These are phyloP conservation scores for Iguana delicatissima DNA, from an alignment of 2,797 vertebrate species.

Conservation along the genomic window DNA sequence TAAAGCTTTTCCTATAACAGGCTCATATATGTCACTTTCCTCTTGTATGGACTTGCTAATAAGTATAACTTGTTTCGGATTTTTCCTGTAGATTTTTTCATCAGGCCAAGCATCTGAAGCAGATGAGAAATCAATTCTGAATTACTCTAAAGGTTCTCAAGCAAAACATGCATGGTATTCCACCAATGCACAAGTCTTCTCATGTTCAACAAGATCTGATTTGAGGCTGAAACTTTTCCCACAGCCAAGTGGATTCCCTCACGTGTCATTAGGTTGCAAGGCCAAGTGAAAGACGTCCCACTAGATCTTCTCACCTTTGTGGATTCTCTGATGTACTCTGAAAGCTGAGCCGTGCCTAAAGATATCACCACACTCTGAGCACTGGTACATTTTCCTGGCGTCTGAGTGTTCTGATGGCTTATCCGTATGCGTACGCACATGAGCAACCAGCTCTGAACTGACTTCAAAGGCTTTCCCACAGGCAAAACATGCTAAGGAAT, in stretches of 20 bases:
- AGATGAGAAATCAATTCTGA: not conserved
- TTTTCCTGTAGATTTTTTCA: not conserved
- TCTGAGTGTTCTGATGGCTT: not conserved
- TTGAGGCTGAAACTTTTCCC: not conserved
- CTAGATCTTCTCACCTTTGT: conserved; percentile 1
- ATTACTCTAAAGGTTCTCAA: not conserved
- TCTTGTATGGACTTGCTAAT: not conserved
- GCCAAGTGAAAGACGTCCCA: not conserved
- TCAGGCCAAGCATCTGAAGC: not conserved
- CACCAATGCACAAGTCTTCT: not conserved
- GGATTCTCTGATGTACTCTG: conserved; percentile 12
- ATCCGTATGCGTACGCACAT: not conserved
- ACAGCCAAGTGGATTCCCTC: not conserved
- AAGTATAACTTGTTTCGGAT: not conserved
- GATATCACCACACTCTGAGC: not conserved
- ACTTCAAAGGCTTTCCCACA: conserved; percentile 1
- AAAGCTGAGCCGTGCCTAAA: not conserved
- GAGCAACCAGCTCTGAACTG: not conserved
- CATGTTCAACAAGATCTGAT: not conserved
- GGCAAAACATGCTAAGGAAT: not conserved
- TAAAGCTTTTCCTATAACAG: not conserved
- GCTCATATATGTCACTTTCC: not conserved
- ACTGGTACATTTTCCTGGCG: not conserved
- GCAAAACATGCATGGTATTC: not conserved
- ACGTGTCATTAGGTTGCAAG: not conserved